phyloP scores from a whole-genome alignment of 1,140 invertebrate genomes.

The Philopotamus ludificatus region DNA sequence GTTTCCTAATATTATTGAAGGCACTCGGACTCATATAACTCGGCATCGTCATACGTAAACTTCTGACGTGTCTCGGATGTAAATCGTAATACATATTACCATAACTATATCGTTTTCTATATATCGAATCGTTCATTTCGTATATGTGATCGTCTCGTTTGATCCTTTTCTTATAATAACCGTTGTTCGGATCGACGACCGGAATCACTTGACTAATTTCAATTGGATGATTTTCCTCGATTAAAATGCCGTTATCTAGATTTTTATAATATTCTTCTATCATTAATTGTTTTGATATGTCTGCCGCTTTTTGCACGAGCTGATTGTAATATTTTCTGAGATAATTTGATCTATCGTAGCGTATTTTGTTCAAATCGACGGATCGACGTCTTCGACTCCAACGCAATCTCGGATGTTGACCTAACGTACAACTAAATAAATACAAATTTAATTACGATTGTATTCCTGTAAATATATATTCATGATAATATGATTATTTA shows the following conservation, averaged over 20 bases:
- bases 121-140: neutral
- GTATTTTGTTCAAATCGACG: slow-evolving; percentile 52
- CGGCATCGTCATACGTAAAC: neutral
- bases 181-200: slow-evolving; percentile 1
- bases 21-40: neutral
- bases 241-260: slow-evolving; percentile 2
- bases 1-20: neutral
- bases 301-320: slow-evolving; percentile 43
- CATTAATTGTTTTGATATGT: slow-evolving; percentile 28
- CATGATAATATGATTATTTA: neutral
- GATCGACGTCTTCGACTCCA: slow-evolving; percentile 72
- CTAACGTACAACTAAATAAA: slow-evolving; percentile 65
- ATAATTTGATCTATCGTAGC: slow-evolving; percentile 54
- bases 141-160: slow-evolving; percentile 1
- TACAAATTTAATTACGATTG: slow-evolving; percentile 30
- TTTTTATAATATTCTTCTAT: slow-evolving; percentile 27
- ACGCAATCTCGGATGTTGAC: slow-evolving; percentile 78
- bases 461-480: slow-evolving; percentile 11
- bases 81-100: neutral
- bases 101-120: neutral
- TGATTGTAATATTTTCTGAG: slow-evolving; percentile 54
- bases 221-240: neutral
- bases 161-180: slow-evolving; percentile 11
- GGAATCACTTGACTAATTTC: neutral
- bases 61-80: too few relatives aligned